Conservation (phyloP, 1,140 invertebrate genomes). For the Aphis craccivora region DNA sequence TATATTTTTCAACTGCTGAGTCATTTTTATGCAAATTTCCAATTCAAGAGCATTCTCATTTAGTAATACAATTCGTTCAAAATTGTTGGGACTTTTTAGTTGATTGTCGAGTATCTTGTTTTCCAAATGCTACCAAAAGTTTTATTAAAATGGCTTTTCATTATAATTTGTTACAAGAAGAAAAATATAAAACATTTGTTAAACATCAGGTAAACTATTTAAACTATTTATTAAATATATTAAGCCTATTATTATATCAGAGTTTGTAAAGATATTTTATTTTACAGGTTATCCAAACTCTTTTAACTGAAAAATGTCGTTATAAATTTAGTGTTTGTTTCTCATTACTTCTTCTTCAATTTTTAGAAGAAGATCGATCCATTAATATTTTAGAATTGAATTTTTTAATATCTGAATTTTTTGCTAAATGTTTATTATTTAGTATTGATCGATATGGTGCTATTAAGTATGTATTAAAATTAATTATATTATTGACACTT, state of each 20-base stretch:
- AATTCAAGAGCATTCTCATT: background rate
- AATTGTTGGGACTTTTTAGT: conserved; percentile 46
- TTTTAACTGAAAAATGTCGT: conserved; percentile 24
- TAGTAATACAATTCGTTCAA: conserved; percentile 11
- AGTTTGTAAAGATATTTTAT: background rate
- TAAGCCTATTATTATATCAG: background rate
- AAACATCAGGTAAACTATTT: conserved; percentile 6
- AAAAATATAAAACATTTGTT: conserved; percentile 16
- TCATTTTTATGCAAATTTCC: conserved; percentile 24
- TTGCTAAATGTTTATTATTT: conserved; percentile 40
- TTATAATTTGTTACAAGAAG: background rate
- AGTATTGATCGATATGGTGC: conserved; percentile 51
- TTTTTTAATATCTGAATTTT: conserved; percentile 3
- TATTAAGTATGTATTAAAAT: conserved; percentile 27
- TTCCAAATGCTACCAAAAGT: background rate
- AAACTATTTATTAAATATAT: background rate
- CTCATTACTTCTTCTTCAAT: conserved; percentile 21
- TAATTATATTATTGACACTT: background rate
- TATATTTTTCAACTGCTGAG: conserved; percentile 35
- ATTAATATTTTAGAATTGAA: conserved; percentile 6
- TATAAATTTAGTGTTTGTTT: conserved; percentile 54
- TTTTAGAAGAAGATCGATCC: background rate
- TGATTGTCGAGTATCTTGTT: conserved; percentile 44
- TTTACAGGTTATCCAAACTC: conserved; percentile 26
- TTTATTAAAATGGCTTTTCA: conserved; percentile 52